Percentiles rank a stretch among this genome's conserved stretches.
Evolutionary conservation across 1,140 invertebrate species (phyloP).

Genomic region (Sinella curviseta): DNA sequence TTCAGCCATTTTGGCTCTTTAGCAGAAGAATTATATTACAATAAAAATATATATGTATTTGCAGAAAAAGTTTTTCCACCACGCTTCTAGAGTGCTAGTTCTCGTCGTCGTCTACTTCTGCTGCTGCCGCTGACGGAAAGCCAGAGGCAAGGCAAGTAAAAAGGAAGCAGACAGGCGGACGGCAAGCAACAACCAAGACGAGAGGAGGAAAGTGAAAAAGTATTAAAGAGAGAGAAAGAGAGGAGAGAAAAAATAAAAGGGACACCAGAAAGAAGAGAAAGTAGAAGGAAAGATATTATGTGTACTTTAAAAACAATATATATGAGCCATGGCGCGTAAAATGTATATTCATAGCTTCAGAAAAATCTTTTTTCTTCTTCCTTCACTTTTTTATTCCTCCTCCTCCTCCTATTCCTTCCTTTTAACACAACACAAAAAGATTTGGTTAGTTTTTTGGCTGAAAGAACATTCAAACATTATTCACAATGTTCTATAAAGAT

Average conservation of each 20-base stretch:
- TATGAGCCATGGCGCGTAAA: no score
- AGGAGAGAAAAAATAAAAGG: no score
- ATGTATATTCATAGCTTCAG: background rate
- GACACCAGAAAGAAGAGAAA: no score
- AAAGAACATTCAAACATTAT: background rate
- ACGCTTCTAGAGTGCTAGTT: background rate
- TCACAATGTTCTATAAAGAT: no score
- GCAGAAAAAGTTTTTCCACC: background rate
- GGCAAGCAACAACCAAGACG: background rate
- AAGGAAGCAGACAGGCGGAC: background rate
- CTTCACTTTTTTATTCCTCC: background rate
- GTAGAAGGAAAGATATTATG: no score
- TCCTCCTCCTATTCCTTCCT: background rate
- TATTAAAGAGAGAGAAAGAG: no score
- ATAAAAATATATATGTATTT: background rate
- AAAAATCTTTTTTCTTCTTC: background rate
- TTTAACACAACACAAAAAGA: conserved; percentile 9
- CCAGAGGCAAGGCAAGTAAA: background rate
- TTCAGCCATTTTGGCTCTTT: background rate
- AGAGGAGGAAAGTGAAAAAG: background rate
- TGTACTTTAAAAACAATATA: no score
- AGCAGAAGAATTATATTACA: background rate
- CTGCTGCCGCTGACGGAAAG: background rate
- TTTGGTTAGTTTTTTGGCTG: conserved; percentile 9
- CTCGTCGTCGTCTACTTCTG: no score